phyloP scores from a whole-genome alignment of 2,888 invertebrate species.

The Troglohyphantes excavatus region DNA sequence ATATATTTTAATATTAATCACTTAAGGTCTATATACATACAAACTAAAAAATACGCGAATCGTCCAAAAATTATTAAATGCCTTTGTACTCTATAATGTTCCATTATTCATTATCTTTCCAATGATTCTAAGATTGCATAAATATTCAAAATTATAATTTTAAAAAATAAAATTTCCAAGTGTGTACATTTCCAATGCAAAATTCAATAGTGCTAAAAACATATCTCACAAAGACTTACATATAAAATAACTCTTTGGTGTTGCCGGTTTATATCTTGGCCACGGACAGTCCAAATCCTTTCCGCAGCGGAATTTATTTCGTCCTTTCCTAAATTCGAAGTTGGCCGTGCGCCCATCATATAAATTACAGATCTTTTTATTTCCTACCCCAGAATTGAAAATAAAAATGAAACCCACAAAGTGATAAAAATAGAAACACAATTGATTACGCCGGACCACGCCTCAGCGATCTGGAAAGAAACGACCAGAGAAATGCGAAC shows the following conservation, averaged over 20 bases:
- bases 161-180: no score
- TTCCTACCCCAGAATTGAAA: slow-evolving; percentile 9
- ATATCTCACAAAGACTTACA: not conserved
- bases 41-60: no score
- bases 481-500: slow-evolving; percentile 4
- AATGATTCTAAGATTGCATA: no score
- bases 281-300: not conserved
- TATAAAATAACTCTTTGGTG: not conserved
- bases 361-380: slow-evolving; percentile 6
- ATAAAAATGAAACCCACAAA: slow-evolving; percentile 6
- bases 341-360: slow-evolving; percentile 4
- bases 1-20: no score
- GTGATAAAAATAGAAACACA: slow-evolving; percentile 9
- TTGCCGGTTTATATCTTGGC: not conserved
- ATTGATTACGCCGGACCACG: slow-evolving; percentile 1
- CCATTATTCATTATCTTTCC: no score
- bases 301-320: not conserved
- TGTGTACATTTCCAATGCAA: no score
- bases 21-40: no score
- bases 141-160: no score
- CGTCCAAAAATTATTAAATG: no score
- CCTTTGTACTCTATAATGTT: no score
- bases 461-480: not conserved
- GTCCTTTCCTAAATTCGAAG: not conserved
- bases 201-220: no score